Percentiles rank a stretch among this genome's conserved stretches.
Conservation (phyloP, 2,888 invertebrate genomes). For the Nomada flava region DNA sequence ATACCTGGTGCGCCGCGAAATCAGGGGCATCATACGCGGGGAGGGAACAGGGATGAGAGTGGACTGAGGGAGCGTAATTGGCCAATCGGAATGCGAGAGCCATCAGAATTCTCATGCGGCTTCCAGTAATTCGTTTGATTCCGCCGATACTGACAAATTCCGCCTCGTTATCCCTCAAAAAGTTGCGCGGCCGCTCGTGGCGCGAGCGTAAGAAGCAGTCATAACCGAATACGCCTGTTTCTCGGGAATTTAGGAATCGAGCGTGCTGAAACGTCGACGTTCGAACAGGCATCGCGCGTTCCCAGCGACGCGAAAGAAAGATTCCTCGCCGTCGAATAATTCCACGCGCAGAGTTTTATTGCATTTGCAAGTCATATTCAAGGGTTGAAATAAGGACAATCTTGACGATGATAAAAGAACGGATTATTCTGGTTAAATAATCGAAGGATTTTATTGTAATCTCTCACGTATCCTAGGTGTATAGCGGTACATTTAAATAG, state of each 20-base stretch:
- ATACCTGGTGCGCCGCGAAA: conserved; percentile 35
- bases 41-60: conserved; percentile 20
- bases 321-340: background rate
- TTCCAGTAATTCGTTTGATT: conserved; percentile 58
- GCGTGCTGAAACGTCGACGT: background rate
- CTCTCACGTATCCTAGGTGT: background rate
- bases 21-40: conserved; percentile 1
- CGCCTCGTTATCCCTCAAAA: conserved; percentile 53
- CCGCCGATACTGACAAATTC: conserved; percentile 62
- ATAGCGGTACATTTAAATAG: background rate
- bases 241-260: conserved; percentile 30
- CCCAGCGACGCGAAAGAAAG: background rate
- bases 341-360: background rate
- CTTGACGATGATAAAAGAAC: too few species aligned
- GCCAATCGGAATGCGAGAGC: conserved; percentile 57
- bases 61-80: conserved; percentile 49
- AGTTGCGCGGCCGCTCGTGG: conserved; percentile 29
- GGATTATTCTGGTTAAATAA: too few species aligned
- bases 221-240: conserved; percentile 53
- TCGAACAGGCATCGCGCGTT: background rate
- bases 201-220: conserved; percentile 41
- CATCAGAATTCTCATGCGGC: conserved; percentile 55
- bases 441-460: background rate
- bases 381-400: too few species aligned
- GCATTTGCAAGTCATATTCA: background rate